Percentiles rank a stretch among this genome's conserved stretches.
These are phyloP conservation scores for Thera britannica DNA, from an alignment of 2,888 invertebrate genomes.

Conservation along the genomic window DNA sequence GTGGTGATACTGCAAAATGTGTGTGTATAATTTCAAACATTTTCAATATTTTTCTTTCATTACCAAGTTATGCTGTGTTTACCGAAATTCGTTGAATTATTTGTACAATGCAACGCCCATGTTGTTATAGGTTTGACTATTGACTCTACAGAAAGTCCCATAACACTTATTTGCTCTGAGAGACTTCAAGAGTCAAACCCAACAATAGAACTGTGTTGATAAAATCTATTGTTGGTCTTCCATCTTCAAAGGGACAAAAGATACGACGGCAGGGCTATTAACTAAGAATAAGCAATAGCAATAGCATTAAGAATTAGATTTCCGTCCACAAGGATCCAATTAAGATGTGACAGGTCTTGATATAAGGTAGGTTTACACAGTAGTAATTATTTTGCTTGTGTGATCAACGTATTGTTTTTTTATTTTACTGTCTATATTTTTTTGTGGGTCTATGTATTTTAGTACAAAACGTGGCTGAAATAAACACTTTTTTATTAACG, in stretches of 20 bases:
- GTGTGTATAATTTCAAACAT: not conserved
- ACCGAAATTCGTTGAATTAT: not conserved
- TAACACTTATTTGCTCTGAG: slow-evolving; percentile 4
- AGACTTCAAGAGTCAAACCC: not conserved
- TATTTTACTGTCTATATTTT: no score
- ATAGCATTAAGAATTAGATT: no score
- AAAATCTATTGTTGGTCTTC: not conserved
- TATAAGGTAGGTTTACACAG: no score
- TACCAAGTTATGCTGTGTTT: not conserved
- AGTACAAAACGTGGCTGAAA: no score
- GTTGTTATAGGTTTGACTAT: slow-evolving; percentile 25
- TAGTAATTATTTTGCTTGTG: no score
- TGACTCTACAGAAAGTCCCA: slow-evolving; percentile 23
- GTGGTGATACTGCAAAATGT: not conserved
- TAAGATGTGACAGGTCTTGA: no score
- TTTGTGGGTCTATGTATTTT: no score
- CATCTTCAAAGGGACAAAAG: not conserved
- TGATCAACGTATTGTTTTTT: no score
- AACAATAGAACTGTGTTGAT: not conserved
- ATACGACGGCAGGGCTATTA: not conserved
- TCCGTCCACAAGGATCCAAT: no score
- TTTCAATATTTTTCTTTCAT: slow-evolving; percentile 2
- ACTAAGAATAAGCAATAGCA: no score
- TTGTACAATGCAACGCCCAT: slow-evolving; percentile 4
- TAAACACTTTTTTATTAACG: no score